Evolutionary conservation across 2,888 invertebrate genomes (phyloP), one percentile per base, ranked within the genome.

Genomic region (Temnothorax rugatulus): DNA sequence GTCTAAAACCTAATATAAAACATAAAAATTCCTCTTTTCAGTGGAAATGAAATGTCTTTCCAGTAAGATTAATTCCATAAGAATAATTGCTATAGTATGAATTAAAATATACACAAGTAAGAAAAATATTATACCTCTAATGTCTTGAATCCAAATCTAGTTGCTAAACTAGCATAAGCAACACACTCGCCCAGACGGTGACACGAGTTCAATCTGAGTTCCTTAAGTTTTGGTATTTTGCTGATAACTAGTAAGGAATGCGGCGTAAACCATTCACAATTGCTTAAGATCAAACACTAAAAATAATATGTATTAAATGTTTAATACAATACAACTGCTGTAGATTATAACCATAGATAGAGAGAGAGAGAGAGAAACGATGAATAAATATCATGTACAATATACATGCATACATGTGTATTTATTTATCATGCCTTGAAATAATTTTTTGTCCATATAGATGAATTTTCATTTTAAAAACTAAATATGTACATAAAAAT

Each of bases 131-230:
- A 38, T 91, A 96, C 96, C 95, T 95, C 95, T 1, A 97, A 94
- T 1, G 95, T 93, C 89, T 95, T 95, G 93, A 97, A 98, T 0
- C 98, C 98, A 92, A 97, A 97, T 89, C 97, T 95, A 0, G 97
- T 96, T 0, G 97, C 97, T 83, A 98, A 96, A 91, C 97, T 97
- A 0, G 97, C 96, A 94, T 98, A 98, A 0, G 97, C 97, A 21
- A 97, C 96, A 91, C 97, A 97, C 93, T 97, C 97, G 0, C 96
- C 95, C 86, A 98, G 95, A 69, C 96, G 95, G 79, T 94, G 95
- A 91, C 98, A 98, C 57, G 97, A 96, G 61, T 96, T 95, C 88
- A 97, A 94, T 81, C 96, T 95, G 7, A 98, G 95, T 57, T 96
- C 96, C 59, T 96, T 96, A 41, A 98, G 95, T 8, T 95, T 94